These are phyloP conservation scores for Terrapene triunguis DNA, from an alignment of 2,113 vertebrate genomes.

Conservation along the genomic window DNA sequence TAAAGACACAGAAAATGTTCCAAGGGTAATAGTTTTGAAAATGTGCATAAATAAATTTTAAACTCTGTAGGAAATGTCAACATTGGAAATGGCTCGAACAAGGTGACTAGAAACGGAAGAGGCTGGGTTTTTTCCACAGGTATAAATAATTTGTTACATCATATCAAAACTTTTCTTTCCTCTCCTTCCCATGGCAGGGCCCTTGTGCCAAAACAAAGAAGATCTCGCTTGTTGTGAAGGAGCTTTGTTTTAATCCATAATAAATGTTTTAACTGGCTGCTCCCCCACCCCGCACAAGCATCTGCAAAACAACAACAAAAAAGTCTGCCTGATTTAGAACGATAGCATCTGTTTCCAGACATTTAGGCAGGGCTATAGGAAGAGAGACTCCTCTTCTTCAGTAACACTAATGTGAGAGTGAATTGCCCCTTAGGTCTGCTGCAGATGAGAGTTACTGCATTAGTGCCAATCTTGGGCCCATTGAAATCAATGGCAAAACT, in stretches of 20 bases:
- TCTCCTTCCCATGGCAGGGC: slow-evolving; percentile 46
- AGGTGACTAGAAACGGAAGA: slow-evolving; percentile 67
- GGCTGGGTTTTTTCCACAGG: slow-evolving; percentile 9
- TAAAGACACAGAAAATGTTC: slow-evolving; percentile 60
- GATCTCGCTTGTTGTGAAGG: slow-evolving; percentile 11
- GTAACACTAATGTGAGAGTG: background rate
- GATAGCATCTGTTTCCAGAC: background rate
- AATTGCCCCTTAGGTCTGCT: background rate
- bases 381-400: slow-evolving; percentile 12
- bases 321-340: background rate
- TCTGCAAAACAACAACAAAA: background rate
- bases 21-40: slow-evolving; percentile 69
- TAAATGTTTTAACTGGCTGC: background rate
- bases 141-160: slow-evolving; percentile 69
- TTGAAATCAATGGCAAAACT: accelerated
- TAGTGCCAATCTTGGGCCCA: accelerated
- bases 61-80: slow-evolving; percentile 69
- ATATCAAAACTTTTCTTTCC: slow-evolving; percentile 60
- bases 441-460: background rate
- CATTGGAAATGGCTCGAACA: slow-evolving; percentile 36
- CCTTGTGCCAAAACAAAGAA: slow-evolving; percentile 64
- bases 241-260: slow-evolving; percentile 20
- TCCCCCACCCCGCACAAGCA: background rate
- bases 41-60: slow-evolving; percentile 67
- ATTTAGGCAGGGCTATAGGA: slow-evolving; percentile 25